phyloP scores from a whole-genome alignment of 1,140 invertebrate genomes.

The Drosophila grimshawi region DNA sequence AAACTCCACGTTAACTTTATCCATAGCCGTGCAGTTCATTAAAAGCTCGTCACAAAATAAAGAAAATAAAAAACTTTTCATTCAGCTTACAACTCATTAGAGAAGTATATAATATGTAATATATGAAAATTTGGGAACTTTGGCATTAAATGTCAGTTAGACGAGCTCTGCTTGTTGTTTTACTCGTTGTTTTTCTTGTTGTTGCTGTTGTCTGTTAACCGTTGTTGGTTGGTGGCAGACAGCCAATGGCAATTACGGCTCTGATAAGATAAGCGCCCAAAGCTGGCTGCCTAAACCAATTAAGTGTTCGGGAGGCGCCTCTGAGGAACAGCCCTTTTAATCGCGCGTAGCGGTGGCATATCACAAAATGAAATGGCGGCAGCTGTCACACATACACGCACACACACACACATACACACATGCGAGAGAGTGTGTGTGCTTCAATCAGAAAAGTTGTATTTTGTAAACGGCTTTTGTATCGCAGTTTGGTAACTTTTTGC shows the following conservation, averaged over 20 bases:
- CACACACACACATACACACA: slow-evolving; percentile 10
- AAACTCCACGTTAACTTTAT: slow-evolving; percentile 30
- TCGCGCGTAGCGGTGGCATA: slow-evolving; percentile 45
- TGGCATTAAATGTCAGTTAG: slow-evolving; percentile 51
- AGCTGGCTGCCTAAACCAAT: slow-evolving; percentile 78
- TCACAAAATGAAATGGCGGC: slow-evolving; percentile 77
- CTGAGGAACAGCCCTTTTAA: slow-evolving; percentile 50
- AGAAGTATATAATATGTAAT: slow-evolving; percentile 23
- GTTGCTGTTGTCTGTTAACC: slow-evolving; percentile 2
- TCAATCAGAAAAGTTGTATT: slow-evolving; percentile 75
- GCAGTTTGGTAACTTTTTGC: slow-evolving; percentile 45
- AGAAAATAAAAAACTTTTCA: slow-evolving; percentile 23
- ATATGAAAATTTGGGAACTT: slow-evolving; percentile 46
- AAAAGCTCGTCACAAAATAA: slow-evolving; percentile 58
- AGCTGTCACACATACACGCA: slow-evolving; percentile 64
- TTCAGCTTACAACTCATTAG: slow-evolving; percentile 46
- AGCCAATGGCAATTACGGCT: slow-evolving; percentile 76
- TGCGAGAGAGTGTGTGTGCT: slow-evolving; percentile 33
- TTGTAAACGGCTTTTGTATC: slow-evolving; percentile 61
- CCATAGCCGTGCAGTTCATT: slow-evolving; percentile 56
- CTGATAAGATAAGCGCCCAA: slow-evolving; percentile 76
- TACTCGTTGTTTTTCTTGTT: slow-evolving; percentile 20
- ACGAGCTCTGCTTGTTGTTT: slow-evolving; percentile 25
- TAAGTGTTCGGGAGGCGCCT: slow-evolving; percentile 35
- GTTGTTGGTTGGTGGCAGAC: not conserved